A percentile compares a stretch with the other conserved stretches of the same genome.
Evolutionary conservation across 2,113 vertebrate species (phyloP).

Genomic region (Pseudorectes ferrugineus): DNA sequence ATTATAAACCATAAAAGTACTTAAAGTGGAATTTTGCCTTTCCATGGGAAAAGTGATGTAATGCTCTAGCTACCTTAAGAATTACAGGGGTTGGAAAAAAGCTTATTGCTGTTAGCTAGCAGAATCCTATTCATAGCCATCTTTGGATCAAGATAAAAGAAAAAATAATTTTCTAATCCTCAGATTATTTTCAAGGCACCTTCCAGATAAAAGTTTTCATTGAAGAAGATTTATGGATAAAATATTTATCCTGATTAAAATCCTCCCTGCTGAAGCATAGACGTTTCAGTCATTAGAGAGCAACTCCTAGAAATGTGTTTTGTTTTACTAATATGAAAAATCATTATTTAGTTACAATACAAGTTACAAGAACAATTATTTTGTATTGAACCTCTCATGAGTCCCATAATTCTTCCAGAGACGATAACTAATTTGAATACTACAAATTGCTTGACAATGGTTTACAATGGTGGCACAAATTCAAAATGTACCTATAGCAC

Average conservation of each 20-base stretch:
- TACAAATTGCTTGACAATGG: neutral
- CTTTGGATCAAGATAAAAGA: neutral
- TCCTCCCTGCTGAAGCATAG: neutral
- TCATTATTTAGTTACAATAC: neutral
- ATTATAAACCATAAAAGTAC: neutral
- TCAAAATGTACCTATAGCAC: neutral
- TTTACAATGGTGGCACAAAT: neutral
- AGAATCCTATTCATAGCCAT: neutral
- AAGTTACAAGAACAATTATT: neutral
- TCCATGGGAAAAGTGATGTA: neutral
- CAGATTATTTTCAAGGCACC: neutral
- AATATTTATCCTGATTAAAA: neutral
- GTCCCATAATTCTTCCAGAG: neutral
- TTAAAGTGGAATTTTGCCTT: neutral
- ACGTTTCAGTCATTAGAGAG: fast-evolving
- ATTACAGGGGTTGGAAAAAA: neutral
- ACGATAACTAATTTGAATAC: neutral
- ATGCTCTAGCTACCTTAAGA: neutral
- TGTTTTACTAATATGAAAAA: neutral
- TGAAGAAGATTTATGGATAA: neutral
- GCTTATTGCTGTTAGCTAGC: neutral
- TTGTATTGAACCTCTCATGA: neutral
- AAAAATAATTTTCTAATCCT: neutral
- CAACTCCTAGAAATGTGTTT: neutral
- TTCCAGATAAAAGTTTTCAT: neutral